Conservation (phyloP, 2,888 invertebrate genomes). For the Leistus spinibarbis region DNA sequence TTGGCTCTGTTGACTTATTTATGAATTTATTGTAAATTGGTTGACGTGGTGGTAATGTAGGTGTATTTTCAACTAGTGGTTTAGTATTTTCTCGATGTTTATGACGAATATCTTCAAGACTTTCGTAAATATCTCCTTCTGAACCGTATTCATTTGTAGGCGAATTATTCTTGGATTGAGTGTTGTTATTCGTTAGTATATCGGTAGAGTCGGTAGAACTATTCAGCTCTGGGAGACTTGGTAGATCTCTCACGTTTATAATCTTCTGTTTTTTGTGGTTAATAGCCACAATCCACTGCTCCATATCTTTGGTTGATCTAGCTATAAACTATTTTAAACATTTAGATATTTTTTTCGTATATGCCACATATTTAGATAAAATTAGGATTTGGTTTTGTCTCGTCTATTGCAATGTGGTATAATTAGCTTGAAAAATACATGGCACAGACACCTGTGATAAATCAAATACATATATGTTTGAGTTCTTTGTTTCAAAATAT, state of each 20-base stretch:
- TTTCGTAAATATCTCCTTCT: slow-evolving; percentile 23
- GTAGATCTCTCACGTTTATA: slow-evolving; percentile 14
- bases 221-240: not conserved
- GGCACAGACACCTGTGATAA: too few relatives aligned
- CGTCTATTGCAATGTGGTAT: too few relatives aligned
- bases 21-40: not conserved
- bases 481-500: too few relatives aligned
- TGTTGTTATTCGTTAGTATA: slow-evolving; percentile 1
- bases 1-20: not conserved
- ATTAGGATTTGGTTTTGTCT: too few relatives aligned
- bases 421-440: too few relatives aligned
- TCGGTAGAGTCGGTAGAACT: not conserved
- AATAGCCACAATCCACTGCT: slow-evolving; percentile 41
- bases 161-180: not conserved
- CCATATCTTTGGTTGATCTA: slow-evolving; percentile 40
- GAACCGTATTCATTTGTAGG: slow-evolving; percentile 6
- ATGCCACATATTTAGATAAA: too few relatives aligned
- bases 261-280: slow-evolving; percentile 23
- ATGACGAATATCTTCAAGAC: slow-evolving; percentile 11
- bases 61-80: slow-evolving; percentile 1
- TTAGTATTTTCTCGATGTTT: not conserved
- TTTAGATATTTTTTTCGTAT: too few relatives aligned
- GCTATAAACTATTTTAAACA: slow-evolving; percentile 40
- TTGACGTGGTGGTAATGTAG: slow-evolving; percentile 17
- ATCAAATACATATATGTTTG: too few relatives aligned